Evolutionary conservation across 1,140 invertebrate genomes (phyloP), one percentile per base, ranked within the genome.

Genomic region (Eriocheir sinensis): DNA sequence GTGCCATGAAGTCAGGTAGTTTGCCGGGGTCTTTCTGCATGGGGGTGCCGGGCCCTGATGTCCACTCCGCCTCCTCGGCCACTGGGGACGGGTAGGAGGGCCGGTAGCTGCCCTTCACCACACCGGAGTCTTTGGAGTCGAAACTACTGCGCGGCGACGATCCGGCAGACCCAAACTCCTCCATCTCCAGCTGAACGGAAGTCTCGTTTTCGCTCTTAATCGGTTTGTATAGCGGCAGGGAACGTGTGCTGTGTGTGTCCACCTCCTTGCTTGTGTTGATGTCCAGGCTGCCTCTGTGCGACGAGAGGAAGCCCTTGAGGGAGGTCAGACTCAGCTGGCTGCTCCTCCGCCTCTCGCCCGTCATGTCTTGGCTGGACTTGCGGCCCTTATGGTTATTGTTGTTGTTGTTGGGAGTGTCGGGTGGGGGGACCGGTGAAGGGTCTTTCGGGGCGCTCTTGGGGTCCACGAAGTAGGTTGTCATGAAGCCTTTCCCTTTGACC

Each of bases 401-500:
- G 53, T 85, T 83, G 32, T 89, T 94, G 86, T 60, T 91, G 81
- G 83, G 44, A 32, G 79, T 15, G 32, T 53, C 89, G 17, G 89
- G 0, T 2, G 34, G 44, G 4, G 38, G 0, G 2, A 32, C 32
- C 0, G 27, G 1, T 1, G 41, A 32, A 9, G 80, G 41, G 0
- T 79, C 88, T 21, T 32, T 34, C 0, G 94, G 94, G 17, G 34
- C 48, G 21, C 79, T 89, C 34, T 32, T 91, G 60, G 94, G 94
- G 34, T 96, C 94, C 40, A 96, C 95, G 90, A 97, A 97, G 95
- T 97, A 97, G 9, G 97, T 97, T 6, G 96, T 96, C 97, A 97
- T 97, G 21, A 96, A 96, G 9, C 97, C 97, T 96, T 97, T 97
- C 3, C 97, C 97, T 96, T 97, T 97, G 53, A 97, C 97, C 80